phyloP scores from a whole-genome alignment of 2,888 invertebrate genomes.

The Drosophila sordidula region DNA sequence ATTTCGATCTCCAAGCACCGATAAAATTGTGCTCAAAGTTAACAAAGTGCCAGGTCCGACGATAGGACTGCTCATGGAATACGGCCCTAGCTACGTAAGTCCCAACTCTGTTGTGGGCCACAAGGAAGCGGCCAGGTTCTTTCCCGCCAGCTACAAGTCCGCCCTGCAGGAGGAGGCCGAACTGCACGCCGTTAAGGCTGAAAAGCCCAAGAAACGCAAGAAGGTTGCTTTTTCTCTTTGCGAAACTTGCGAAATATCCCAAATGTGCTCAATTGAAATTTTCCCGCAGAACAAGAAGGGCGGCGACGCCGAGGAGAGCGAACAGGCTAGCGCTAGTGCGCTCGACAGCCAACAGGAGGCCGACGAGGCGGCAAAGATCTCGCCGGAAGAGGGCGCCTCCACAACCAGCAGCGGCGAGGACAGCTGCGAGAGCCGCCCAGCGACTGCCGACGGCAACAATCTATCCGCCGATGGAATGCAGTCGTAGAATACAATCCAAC shows the following conservation, averaged over 20 bases:
- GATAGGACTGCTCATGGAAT: conserved; percentile 87
- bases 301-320: conserved; percentile 49
- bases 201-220: conserved; percentile 86
- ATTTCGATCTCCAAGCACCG: conserved; percentile 85
- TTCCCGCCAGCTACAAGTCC: conserved; percentile 87
- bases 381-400: conserved; percentile 71
- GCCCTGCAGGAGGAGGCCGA: conserved; percentile 84
- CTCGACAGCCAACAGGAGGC: conserved; percentile 56
- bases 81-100: conserved; percentile 90
- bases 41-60: conserved; percentile 88
- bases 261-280: not conserved
- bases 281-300: conserved; percentile 65
- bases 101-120: conserved; percentile 88
- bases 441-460: conserved; percentile 68
- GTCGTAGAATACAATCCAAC: not conserved
- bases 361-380: conserved; percentile 60
- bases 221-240: conserved; percentile 43
- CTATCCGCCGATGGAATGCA: conserved; percentile 30
- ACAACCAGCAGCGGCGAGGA: conserved; percentile 72
- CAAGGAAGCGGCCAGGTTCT: conserved; percentile 88
- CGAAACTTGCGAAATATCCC: not conserved
- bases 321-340: conserved; percentile 31
- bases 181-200: conserved; percentile 68
- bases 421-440: conserved; percentile 66
- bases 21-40: conserved; percentile 90